Percentiles rank a stretch among this genome's conserved stretches.
phyloP scores from a whole-genome alignment of 2,888 invertebrate species.

The Mactromeris polynyma region DNA sequence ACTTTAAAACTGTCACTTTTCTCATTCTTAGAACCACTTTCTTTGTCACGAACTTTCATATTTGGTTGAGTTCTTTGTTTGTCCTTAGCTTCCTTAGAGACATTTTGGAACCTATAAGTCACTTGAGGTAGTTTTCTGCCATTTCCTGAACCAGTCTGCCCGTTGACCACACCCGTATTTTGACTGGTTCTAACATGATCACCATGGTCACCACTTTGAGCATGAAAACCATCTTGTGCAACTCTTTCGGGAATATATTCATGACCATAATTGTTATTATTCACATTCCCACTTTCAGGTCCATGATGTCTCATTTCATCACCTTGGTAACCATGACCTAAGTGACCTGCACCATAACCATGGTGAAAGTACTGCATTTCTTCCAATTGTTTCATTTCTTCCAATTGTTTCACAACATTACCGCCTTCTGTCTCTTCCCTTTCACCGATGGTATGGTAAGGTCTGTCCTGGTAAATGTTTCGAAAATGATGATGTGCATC shows the following conservation, averaged over 20 bases:
- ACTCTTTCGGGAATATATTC: constrained; percentile 6
- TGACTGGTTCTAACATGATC: not conserved
- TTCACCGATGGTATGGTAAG: constrained; percentile 66
- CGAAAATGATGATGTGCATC: constrained; percentile 63
- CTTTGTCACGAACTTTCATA: constrained; percentile 22
- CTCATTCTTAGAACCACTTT: constrained; percentile 20
- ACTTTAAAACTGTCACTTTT: constrained; percentile 40
- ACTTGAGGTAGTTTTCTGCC: constrained; percentile 49
- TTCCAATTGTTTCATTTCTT: not conserved
- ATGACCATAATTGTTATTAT: constrained; percentile 19
- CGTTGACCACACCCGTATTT: not conserved
- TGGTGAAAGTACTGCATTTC: constrained; percentile 43
- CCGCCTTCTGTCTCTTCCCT: constrained; percentile 73
- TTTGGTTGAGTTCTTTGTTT: constrained; percentile 38
- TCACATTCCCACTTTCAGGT: constrained; percentile 21
- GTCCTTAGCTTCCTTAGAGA: constrained; percentile 37
- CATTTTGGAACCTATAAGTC: constrained; percentile 44
- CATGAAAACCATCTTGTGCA: constrained; percentile 45
- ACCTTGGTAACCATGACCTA: constrained; percentile 44
- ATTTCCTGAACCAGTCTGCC: constrained; percentile 26
- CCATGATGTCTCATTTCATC: constrained; percentile 33
- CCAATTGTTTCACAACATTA: constrained; percentile 45
- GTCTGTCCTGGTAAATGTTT: constrained; percentile 65
- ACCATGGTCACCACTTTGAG: constrained; percentile 17
- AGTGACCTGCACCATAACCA: constrained; percentile 36